phyloP scores from a whole-genome alignment of 2,113 vertebrate genomes.

The Gallinago undulata region DNA sequence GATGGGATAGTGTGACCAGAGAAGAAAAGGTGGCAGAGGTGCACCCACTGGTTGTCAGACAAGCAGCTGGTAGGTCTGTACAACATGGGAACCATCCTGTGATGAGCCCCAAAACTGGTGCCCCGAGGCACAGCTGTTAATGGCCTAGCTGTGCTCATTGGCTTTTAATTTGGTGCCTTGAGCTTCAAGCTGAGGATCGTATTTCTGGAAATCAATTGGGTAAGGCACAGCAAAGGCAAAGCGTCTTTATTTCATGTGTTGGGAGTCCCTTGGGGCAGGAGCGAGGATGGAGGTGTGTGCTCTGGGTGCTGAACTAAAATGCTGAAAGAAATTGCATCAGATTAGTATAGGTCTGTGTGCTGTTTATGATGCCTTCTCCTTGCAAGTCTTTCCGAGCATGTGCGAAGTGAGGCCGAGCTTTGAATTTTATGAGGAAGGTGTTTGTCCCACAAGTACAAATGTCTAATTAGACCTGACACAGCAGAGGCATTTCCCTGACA shows the following conservation, averaged over 20 bases:
- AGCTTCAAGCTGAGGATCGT: neutral
- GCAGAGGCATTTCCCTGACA: conserved; percentile 74
- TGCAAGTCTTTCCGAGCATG: neutral
- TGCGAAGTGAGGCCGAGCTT: neutral
- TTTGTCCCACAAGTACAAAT: conserved; percentile 69
- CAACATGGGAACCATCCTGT: neutral
- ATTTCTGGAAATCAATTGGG: neutral
- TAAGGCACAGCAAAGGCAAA: neutral
- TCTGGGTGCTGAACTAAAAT: neutral
- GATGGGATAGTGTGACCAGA: neutral
- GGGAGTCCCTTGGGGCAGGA: neutral
- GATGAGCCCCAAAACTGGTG: neutral
- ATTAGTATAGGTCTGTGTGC: neutral
- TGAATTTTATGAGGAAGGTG: conserved; percentile 64
- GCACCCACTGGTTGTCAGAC: neutral
- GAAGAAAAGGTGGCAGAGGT: neutral
- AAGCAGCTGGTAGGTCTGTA: neutral
- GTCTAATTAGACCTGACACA: conserved; percentile 79
- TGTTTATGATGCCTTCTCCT: neutral
- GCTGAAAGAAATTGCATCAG: neutral
- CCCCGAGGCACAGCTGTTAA: neutral
- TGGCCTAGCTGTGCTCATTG: neutral
- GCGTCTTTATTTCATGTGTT: neutral
- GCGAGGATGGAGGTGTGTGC: neutral
- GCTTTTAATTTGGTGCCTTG: neutral